A percentile compares a stretch with the other conserved stretches of the same genome.
Conservation (phyloP, 64 coral and sea anemone species). For the Pachyseris speciosa region DNA sequence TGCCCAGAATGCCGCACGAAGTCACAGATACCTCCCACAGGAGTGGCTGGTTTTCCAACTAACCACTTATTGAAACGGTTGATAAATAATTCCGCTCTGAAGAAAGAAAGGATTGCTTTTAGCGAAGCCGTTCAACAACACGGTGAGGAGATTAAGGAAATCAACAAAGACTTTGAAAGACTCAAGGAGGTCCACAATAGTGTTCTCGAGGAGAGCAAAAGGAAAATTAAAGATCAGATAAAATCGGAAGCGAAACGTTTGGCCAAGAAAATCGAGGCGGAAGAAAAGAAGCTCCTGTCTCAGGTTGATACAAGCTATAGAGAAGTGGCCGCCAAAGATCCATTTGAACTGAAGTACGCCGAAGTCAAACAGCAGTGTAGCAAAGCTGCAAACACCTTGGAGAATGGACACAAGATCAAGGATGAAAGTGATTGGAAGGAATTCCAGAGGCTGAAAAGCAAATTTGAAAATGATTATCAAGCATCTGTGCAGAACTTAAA, state of each 20-base stretch:
- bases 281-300: neutral
- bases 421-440: neutral
- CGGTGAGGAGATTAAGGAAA: neutral
- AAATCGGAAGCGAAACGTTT: conserved; percentile 2
- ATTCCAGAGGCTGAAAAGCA: neutral
- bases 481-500: neutral
- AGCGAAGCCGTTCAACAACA: neutral
- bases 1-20: conserved; percentile 61
- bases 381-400: neutral
- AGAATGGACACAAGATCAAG: neutral
- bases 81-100: conserved; percentile 23
- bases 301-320: neutral
- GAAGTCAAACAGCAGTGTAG: neutral
- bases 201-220: neutral
- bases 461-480: conserved; percentile 3
- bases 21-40: conserved; percentile 28
- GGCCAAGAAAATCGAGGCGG: neutral
- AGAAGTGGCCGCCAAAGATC: neutral
- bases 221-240: neutral
- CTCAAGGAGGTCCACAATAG: neutral
- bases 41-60: conserved; percentile 48
- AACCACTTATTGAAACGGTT: conserved; percentile 58
- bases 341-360: neutral
- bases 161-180: neutral
- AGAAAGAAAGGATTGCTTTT: conserved; percentile 34